Percentiles rank a stretch among this genome's conserved stretches.
These are phyloP conservation scores for Myotis lucifugus DNA, from an alignment of 2,113 vertebrate genomes.

Conservation along the genomic window DNA sequence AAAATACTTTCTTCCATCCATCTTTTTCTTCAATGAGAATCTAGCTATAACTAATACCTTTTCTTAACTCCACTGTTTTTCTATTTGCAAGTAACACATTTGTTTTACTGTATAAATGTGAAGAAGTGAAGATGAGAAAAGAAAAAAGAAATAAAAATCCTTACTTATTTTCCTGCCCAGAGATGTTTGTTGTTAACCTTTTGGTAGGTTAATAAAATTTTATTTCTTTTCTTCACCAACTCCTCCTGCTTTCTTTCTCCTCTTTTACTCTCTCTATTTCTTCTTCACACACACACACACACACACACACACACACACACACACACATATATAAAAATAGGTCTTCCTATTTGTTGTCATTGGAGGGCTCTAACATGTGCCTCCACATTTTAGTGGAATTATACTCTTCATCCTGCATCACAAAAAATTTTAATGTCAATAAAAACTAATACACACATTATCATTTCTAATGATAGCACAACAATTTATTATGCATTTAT, in stretches of 20 bases:
- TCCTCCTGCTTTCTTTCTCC: too few relatives aligned
- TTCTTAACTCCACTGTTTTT: neutral
- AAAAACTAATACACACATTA: neutral
- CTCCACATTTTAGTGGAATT: neutral
- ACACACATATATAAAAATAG: too few relatives aligned
- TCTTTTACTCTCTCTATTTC: neutral
- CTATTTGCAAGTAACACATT: neutral
- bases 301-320: neutral
- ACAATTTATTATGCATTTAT: neutral
- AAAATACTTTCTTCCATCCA: neutral
- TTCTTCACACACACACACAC: neutral
- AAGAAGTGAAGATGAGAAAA: neutral
- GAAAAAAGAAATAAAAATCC: neutral
- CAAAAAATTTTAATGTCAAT: neutral
- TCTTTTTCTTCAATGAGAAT: neutral
- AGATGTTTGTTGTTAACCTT: neutral
- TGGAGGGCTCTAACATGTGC: neutral
- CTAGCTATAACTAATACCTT: neutral
- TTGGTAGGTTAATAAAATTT: neutral
- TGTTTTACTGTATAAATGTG: neutral
- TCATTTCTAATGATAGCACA: neutral
- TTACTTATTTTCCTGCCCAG: neutral
- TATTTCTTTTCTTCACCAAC: neutral
- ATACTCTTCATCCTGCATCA: neutral
- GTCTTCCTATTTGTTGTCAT: too few relatives aligned